Conservation (phyloP, 2,888 invertebrate genomes). For the Metopia argyrocephala region DNA sequence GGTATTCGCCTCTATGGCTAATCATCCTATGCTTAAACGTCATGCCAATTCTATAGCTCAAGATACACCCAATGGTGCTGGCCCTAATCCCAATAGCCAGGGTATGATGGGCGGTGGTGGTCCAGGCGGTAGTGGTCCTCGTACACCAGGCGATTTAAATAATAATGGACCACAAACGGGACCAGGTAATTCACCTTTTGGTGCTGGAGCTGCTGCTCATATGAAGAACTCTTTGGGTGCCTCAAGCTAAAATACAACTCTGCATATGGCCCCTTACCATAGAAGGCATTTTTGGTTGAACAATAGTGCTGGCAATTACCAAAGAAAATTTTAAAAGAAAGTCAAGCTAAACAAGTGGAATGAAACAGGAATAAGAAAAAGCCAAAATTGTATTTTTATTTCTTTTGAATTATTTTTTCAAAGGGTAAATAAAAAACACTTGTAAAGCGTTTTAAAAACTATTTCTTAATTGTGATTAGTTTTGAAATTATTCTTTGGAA, state of each 20-base stretch:
- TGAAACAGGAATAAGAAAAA: slow-evolving; percentile 38
- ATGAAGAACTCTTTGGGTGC: slow-evolving; percentile 78
- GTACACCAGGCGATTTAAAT: slow-evolving; percentile 77
- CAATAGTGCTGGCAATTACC: slow-evolving; percentile 74
- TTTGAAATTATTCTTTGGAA: slow-evolving; percentile 61
- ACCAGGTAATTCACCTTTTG: slow-evolving; percentile 75
- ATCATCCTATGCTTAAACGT: slow-evolving; percentile 84
- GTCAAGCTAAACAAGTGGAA: neutral
- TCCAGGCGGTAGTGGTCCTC: slow-evolving; percentile 75
- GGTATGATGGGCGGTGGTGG: slow-evolving; percentile 69
- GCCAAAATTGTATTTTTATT: neutral
- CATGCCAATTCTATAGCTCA: slow-evolving; percentile 77
- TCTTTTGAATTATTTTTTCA: neutral
- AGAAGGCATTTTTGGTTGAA: slow-evolving; percentile 62
- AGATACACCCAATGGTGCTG: slow-evolving; percentile 75
- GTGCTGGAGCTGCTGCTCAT: slow-evolving; percentile 74
- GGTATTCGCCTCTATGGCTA: slow-evolving; percentile 96
- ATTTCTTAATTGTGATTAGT: slow-evolving; percentile 57
- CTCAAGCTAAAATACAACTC: slow-evolving; percentile 78
- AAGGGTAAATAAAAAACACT: neutral
- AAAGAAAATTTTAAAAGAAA: slow-evolving; percentile 72
- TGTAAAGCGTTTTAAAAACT: neutral
- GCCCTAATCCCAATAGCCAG: slow-evolving; percentile 66
- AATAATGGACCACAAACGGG: slow-evolving; percentile 76
- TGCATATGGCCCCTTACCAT: slow-evolving; percentile 70